phyloP scores from a whole-genome alignment of 2,888 invertebrate genomes.

The Tinea pellionella region DNA sequence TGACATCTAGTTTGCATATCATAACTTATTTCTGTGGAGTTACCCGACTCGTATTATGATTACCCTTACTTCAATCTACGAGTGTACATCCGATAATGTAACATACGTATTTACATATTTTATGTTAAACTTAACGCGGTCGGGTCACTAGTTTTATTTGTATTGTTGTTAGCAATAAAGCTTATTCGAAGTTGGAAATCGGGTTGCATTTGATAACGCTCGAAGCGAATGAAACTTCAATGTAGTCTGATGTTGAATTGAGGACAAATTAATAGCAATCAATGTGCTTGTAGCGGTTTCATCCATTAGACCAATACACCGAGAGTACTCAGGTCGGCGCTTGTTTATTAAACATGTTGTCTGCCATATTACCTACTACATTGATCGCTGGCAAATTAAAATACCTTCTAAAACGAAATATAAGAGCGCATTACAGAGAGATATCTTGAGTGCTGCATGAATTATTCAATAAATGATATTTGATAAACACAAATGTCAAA shows the following conservation, averaged over 20 bases:
- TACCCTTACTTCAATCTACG: conserved; percentile 4
- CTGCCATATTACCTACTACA: no score
- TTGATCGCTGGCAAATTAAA: no score
- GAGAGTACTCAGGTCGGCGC: not conserved
- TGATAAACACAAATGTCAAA: conserved; percentile 27
- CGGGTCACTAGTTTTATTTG: no score
- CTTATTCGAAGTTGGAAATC: not conserved
- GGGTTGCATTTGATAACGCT: not conserved
- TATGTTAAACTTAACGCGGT: not conserved
- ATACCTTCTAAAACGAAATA: no score
- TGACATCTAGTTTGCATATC: conserved; percentile 56
- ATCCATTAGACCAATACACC: not conserved
- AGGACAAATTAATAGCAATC: conserved; percentile 1
- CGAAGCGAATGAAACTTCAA: not conserved
- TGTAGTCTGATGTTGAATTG: conserved; percentile 1
- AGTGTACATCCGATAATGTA: not conserved
- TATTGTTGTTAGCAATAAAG: no score
- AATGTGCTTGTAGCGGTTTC: not conserved
- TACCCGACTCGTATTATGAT: conserved; percentile 7
- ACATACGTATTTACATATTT: not conserved
- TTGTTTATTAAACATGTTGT: not conserved
- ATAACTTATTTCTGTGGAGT: conserved; percentile 31
- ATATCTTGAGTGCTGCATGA: no score
- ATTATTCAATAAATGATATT: no score
- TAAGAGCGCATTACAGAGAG: no score